Evolutionary conservation across 2,888 invertebrate genomes (phyloP).

Genomic region (Leptinotarsa juncta): DNA sequence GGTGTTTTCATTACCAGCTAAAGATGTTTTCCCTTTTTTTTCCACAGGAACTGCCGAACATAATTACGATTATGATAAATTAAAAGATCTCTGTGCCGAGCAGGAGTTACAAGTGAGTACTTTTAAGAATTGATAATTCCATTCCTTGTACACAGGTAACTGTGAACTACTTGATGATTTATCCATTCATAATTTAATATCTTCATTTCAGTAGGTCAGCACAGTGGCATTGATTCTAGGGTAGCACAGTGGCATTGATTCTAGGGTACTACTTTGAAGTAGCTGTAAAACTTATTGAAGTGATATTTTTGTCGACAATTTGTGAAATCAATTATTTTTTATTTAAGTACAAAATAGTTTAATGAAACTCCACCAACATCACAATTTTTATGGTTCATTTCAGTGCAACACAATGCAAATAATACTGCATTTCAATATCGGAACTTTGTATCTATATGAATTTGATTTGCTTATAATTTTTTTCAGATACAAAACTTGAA

Average conservation of each 20-base stretch:
- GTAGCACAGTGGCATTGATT: too few relatives aligned
- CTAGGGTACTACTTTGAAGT: too few relatives aligned
- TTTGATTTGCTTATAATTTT: neutral
- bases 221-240: too few relatives aligned
- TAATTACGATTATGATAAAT: conserved; percentile 65
- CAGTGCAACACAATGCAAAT: too few relatives aligned
- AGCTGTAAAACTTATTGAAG: too few relatives aligned
- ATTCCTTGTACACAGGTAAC: neutral
- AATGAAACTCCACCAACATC: too few relatives aligned
- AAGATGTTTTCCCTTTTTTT: conserved; percentile 27
- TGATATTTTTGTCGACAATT: too few relatives aligned
- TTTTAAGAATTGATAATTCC: neutral
- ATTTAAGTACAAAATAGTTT: too few relatives aligned
- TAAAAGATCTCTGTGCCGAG: conserved; percentile 70
- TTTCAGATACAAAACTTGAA: conserved; percentile 46
- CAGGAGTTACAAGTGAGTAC: conserved; percentile 73
- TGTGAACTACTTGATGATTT: neutral
- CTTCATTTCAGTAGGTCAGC: too few relatives aligned
- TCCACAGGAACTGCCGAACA: conserved; percentile 57
- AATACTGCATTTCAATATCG: neutral
- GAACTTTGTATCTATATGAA: neutral
- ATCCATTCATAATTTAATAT: too few relatives aligned
- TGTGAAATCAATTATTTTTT: too few relatives aligned
- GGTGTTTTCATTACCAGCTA: conserved; percentile 26
- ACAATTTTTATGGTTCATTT: too few relatives aligned